Percentiles rank a stretch among this genome's conserved stretches.
These are phyloP conservation scores for Drosophila paramelanica DNA, from an alignment of 2,888 invertebrate genomes.

Conservation along the genomic window DNA sequence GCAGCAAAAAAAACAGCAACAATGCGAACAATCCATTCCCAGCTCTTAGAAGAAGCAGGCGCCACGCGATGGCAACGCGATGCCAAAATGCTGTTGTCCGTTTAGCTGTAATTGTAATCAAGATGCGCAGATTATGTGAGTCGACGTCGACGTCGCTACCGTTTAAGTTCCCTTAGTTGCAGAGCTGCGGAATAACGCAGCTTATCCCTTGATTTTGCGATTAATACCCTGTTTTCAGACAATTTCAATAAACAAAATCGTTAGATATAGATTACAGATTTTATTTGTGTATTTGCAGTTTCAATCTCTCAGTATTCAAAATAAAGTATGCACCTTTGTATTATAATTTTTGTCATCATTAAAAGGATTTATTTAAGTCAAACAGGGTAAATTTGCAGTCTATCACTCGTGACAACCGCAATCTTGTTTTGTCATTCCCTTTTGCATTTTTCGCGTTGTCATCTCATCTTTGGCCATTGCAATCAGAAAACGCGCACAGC, in stretches of 20 bases:
- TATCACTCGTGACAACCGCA: not conserved
- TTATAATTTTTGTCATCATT: no score
- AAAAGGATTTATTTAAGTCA: not conserved
- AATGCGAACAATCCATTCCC: constrained; percentile 4
- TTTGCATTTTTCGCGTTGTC: constrained; percentile 57
- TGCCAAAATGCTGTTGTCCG: constrained; percentile 16
- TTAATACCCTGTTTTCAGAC: not conserved
- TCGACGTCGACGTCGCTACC: constrained; percentile 4
- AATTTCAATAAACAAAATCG: not conserved
- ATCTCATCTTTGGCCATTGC: constrained; percentile 66
- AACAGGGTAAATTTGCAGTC: constrained; percentile 5
- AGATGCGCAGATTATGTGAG: constrained; percentile 35
- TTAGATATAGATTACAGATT: no score
- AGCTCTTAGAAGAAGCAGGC: constrained; percentile 36
- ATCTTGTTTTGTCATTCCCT: constrained; percentile 20
- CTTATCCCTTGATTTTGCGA: not conserved
- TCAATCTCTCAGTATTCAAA: not conserved
- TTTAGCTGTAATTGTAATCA: constrained; percentile 55
- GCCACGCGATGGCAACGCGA: constrained; percentile 37
- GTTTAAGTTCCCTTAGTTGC: constrained; percentile 22
- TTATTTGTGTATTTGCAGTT: not conserved
- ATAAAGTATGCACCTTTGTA: not conserved
- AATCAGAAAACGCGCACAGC: constrained; percentile 55
- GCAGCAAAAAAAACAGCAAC: constrained; percentile 7
- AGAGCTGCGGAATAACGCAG: not conserved